Evolutionary conservation across 2,888 invertebrate genomes (phyloP).

Genomic region (Deladenus siricidicola): DNA sequence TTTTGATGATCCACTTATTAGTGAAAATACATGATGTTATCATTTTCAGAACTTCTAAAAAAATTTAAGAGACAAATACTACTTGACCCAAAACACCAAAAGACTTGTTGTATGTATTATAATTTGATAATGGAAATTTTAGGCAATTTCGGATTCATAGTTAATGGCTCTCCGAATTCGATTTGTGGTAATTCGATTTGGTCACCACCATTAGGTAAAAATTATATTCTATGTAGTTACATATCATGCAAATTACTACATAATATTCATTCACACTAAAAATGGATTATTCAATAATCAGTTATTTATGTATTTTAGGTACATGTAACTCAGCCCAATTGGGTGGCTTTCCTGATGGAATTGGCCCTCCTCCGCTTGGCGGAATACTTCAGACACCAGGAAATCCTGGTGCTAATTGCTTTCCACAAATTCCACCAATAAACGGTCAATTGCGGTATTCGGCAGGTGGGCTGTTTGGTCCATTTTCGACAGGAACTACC

Average conservation of each 20-base stretch:
- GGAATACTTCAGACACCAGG: neutral
- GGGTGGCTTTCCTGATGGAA: neutral
- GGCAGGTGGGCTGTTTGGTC: slow-evolving; percentile 5
- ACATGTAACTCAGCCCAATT: neutral
- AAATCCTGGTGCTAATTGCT: neutral
- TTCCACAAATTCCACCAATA: slow-evolving; percentile 1
- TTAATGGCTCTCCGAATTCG: slow-evolving; percentile 13
- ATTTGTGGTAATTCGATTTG: slow-evolving; percentile 20
- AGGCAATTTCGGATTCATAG: slow-evolving; percentile 11
- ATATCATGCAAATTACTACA: too few relatives aligned
- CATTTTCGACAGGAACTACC: slow-evolving; percentile 10
- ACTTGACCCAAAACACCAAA: too few relatives aligned
- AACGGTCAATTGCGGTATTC: slow-evolving; percentile 12
- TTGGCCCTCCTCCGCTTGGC: neutral
- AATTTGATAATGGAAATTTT: neutral
- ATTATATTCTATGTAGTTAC: too few relatives aligned
- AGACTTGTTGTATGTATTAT: neutral
- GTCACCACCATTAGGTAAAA: slow-evolving; percentile 17
- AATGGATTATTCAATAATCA: neutral
- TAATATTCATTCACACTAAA: too few relatives aligned
- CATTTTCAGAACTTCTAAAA: too few relatives aligned
- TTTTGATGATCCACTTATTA: too few relatives aligned
- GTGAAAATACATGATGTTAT: too few relatives aligned
- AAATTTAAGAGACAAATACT: too few relatives aligned
- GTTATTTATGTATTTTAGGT: neutral